These are phyloP conservation scores for Tolmerus cingulatus DNA, from an alignment of 2,888 invertebrate genomes.

Conservation along the genomic window DNA sequence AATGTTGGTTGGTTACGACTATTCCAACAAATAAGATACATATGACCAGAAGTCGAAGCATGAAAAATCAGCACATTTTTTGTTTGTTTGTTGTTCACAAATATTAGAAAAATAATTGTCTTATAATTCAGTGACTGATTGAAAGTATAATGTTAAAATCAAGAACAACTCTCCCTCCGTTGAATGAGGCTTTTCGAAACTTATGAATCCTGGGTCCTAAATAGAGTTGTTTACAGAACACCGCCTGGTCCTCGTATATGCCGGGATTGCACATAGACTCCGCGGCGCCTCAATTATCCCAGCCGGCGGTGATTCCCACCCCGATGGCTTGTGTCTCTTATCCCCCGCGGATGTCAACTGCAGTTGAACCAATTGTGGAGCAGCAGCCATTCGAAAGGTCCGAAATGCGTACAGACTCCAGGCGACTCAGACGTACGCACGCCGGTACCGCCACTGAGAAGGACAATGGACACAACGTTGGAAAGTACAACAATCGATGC, in stretches of 20 bases:
- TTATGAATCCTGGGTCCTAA: not conserved
- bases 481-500: not conserved
- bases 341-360: not conserved
- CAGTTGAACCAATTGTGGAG: not conserved
- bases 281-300: not conserved
- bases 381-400: not conserved
- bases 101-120: too few species aligned
- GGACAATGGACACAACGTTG: not conserved
- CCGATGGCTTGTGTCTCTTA: conserved; percentile 1
- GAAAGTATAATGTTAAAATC: not conserved
- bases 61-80: too few species aligned
- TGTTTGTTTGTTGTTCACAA: too few species aligned
- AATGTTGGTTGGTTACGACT: too few species aligned
- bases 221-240: not conserved
- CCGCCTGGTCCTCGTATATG: conserved; percentile 40
- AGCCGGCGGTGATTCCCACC: conserved; percentile 1
- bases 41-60: too few species aligned
- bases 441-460: not conserved
- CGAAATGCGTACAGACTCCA: not conserved
- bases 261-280: conserved; percentile 33
- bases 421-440: not conserved
- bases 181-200: not conserved
- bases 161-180: not conserved
- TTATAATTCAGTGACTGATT: not conserved
- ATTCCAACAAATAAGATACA: too few species aligned